Conservation (phyloP, 2,113 vertebrate species). For the Platichthys stellatus region DNA sequence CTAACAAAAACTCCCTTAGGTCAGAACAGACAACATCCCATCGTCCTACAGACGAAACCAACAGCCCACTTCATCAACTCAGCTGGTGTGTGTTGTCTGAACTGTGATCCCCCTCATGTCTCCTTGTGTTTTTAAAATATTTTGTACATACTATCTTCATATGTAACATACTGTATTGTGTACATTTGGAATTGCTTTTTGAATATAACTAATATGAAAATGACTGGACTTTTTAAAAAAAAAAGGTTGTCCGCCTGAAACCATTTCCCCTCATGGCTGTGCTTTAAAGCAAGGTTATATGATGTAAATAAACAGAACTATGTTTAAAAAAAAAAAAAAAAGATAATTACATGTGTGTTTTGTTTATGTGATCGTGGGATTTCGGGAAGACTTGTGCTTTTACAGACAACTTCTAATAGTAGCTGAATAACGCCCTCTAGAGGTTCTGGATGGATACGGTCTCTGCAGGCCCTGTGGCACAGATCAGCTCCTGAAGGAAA, state of each 20-base stretch:
- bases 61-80: slow-evolving; percentile 30
- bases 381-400: neutral
- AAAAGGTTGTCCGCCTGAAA: slow-evolving; percentile 70
- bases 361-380: neutral
- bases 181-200: slow-evolving; percentile 90
- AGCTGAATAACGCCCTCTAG: slow-evolving; percentile 44
- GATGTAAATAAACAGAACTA: slow-evolving; percentile 83
- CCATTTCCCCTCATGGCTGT: slow-evolving; percentile 69
- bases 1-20: slow-evolving; percentile 43
- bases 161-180: slow-evolving; percentile 92
- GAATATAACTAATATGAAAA: slow-evolving; percentile 86
- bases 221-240: slow-evolving; percentile 56
- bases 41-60: slow-evolving; percentile 43
- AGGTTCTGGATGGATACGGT: slow-evolving; percentile 12
- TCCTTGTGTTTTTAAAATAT: slow-evolving; percentile 79
- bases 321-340: slow-evolving; percentile 67
- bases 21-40: slow-evolving; percentile 34
- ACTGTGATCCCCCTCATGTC: slow-evolving; percentile 75
- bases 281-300: slow-evolving; percentile 77
- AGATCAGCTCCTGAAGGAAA: neutral
- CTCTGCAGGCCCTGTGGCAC: neutral
- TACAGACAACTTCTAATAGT: neutral
- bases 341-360: neutral
- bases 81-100: slow-evolving; percentile 57
- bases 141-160: slow-evolving; percentile 89